Base-by-base conservation (phyloP, 2,113 vertebrate genomes). In the Microtus montanus region DNA sequence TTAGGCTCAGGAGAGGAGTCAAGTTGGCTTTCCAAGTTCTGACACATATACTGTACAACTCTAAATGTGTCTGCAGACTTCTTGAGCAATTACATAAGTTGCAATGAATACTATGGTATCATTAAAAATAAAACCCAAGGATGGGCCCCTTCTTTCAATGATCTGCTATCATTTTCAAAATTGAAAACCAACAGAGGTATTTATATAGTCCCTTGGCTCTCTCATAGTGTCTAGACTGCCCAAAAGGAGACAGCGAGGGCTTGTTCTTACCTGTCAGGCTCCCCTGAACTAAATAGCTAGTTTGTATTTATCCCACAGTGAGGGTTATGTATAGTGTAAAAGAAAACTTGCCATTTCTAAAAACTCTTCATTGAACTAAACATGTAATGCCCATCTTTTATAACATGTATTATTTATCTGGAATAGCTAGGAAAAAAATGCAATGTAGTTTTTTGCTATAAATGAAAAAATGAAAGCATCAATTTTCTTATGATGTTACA, bases 121-220 rank as follows among this genome's bases (percentile, higher is more conserved):
- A 86, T 73, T 93, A 89, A 87, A 92, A 93, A 91, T 91, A 85
- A 92, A 93, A 79, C 44, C 38, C n/a, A 95, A 85, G 61, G 70
- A 77, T 79, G 10, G 75, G 33, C 71, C 38, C 41, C 61, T 92
- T 89, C 35, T 91, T 93, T 92, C 58, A 64, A 70, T 77, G 52
- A 94, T n/a, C 73, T 44, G 86, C 5, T 91, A 83, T n/a, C 61
- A 87, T 74, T 92, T 74, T 86, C 88, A 87, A 70, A 61, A 87
- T 78, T 74, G n/a, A 94, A 74, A 92, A 94, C 66, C 7, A 95
- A 54, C 74, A 89, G 87, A 66, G 1, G 19, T 26, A 94, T 83
- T 92, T 90, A 88, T 90, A 6, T 33, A 83, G 52, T 78, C 35
- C 80, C 87, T 87, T 95, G 83, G 82, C 66, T 24, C 20, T 93